Percentiles rank a stretch among this genome's conserved stretches.
Conservation (phyloP, 2,888 invertebrate genomes). For the Temnothorax ravouxi region DNA sequence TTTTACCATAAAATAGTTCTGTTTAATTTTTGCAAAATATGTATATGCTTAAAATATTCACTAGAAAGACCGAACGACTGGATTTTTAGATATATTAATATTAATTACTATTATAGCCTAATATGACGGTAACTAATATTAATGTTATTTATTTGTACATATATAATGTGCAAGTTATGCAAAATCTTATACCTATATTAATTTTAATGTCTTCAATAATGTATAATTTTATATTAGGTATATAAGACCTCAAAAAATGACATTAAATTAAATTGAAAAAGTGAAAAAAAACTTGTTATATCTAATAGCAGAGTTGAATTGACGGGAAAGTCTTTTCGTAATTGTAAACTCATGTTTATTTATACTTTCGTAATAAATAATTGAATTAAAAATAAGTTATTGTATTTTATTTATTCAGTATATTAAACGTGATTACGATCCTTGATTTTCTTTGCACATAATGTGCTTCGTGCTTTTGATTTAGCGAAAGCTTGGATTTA, state of each 20-base stretch:
- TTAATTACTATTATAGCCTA: slow-evolving; percentile 7
- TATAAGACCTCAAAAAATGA: neutral
- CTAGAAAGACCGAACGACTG: too few relatives aligned
- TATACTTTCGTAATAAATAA: slow-evolving; percentile 7
- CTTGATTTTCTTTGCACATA: neutral
- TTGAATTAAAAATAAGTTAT: neutral
- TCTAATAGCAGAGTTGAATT: neutral
- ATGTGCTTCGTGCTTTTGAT: slow-evolving; percentile 15
- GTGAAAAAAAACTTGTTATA: neutral
- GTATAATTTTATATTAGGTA: neutral
- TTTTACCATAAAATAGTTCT: neutral
- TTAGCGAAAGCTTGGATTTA: neutral
- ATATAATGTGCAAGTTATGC: neutral
- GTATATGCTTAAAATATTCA: neutral
- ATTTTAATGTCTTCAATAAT: neutral
- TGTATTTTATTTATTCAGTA: neutral
- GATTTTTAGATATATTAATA: neutral
- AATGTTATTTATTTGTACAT: slow-evolving; percentile 26
- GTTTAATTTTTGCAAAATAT: neutral
- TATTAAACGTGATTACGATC: slow-evolving; percentile 1
- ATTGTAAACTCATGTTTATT: neutral
- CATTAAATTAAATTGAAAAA: neutral
- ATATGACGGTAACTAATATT: slow-evolving; percentile 15
- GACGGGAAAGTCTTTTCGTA: neutral
- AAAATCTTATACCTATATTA: slow-evolving; percentile 11